Conservation (phyloP, 2,888 invertebrate species). For the Diplolepis rosae region DNA sequence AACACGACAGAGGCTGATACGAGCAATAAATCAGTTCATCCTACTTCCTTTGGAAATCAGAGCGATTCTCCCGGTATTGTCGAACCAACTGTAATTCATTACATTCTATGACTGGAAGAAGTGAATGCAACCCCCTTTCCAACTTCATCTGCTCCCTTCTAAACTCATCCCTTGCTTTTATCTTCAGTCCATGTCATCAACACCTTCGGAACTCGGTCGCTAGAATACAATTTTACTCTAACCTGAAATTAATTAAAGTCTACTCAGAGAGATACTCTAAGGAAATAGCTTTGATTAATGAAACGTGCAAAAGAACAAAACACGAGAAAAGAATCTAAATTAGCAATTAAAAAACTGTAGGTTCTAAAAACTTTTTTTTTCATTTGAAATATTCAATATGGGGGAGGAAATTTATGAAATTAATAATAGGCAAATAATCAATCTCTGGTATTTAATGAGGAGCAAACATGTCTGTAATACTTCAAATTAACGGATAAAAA, state of each 20-base stretch:
- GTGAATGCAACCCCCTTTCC: constrained; percentile 51
- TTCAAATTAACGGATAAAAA: no score
- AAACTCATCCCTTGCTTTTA: constrained; percentile 5
- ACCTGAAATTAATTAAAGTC: constrained; percentile 25
- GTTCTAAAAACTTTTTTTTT: not conserved
- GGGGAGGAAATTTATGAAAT: not conserved
- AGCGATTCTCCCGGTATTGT: constrained; percentile 57
- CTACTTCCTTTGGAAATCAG: constrained; percentile 51
- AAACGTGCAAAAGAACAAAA: not conserved
- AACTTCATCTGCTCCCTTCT: constrained; percentile 45
- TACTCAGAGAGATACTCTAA: constrained; percentile 7
- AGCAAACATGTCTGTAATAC: no score
- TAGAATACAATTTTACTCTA: constrained; percentile 19
- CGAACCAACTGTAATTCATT: constrained; percentile 66
- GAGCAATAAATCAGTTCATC: constrained; percentile 60
- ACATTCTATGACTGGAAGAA: constrained; percentile 60
- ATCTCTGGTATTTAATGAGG: no score
- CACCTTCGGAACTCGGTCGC: constrained; percentile 26
- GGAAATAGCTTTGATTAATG: constrained; percentile 3
- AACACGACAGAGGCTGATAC: constrained; percentile 43
- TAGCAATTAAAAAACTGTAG: no score
- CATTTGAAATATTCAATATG: not conserved
- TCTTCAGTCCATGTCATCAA: constrained; percentile 24
- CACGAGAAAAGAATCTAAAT: not conserved
- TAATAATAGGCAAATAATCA: no score